Conservation (phyloP, 2,888 invertebrate species). For the Archips xylosteana region DNA sequence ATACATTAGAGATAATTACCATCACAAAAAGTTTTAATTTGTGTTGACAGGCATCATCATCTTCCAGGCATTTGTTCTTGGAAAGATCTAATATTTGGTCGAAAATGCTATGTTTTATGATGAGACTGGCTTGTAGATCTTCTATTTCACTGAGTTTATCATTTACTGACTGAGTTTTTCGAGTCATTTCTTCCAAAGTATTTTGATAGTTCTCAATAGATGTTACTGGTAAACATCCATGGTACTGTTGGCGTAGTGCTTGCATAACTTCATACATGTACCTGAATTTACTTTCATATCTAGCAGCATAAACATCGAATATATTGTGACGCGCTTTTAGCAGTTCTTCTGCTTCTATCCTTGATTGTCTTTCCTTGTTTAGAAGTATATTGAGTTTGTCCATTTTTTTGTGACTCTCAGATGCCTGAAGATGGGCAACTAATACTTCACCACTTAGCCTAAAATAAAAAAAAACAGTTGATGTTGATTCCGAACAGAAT, state of each 20-base stretch:
- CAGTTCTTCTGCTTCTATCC: constrained; percentile 72
- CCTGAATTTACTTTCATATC: constrained; percentile 76
- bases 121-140: constrained; percentile 65
- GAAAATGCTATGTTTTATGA: constrained; percentile 71
- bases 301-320: constrained; percentile 71
- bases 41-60: constrained; percentile 69
- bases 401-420: constrained; percentile 73
- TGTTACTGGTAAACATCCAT: constrained; percentile 70
- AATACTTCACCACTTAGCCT: constrained; percentile 81
- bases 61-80: constrained; percentile 65
- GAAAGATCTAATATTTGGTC: constrained; percentile 71
- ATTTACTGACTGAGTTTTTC: constrained; percentile 62
- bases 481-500: background rate
- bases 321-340: constrained; percentile 70
- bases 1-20: constrained; percentile 52
- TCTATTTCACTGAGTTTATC: constrained; percentile 73
- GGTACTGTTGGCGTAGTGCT: constrained; percentile 73
- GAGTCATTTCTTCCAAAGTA: constrained; percentile 63
- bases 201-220: constrained; percentile 72
- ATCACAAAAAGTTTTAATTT: constrained; percentile 65
- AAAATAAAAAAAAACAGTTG: constrained; percentile 37
- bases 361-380: constrained; percentile 70
- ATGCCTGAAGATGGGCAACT: constrained; percentile 79
- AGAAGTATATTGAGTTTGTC: constrained; percentile 67
- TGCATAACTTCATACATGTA: constrained; percentile 73